phyloP scores from a whole-genome alignment of 2,888 invertebrate genomes.

The Cephus pygmeus region DNA sequence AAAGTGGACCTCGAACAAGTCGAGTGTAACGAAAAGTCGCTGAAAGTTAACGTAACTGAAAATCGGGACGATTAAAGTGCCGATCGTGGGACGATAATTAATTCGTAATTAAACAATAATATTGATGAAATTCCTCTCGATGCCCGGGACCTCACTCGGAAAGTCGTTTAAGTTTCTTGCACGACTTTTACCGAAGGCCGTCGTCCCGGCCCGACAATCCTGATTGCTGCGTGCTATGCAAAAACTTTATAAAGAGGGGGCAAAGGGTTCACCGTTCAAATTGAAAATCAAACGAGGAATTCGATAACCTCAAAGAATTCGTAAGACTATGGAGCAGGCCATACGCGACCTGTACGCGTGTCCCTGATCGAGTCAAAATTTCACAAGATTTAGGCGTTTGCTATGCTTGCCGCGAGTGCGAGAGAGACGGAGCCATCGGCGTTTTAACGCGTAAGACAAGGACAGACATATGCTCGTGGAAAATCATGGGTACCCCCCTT shows the following conservation, averaged over 20 bases:
- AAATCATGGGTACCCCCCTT: not conserved
- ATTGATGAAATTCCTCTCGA: conserved; percentile 22
- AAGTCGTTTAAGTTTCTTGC: conserved; percentile 21
- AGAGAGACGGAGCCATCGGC: not conserved
- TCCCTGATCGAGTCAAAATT: not conserved
- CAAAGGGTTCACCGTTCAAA: not conserved
- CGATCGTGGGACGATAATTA: conserved; percentile 21
- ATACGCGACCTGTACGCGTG: not conserved
- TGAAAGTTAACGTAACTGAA: not conserved
- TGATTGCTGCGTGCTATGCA: not conserved
- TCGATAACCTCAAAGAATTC: not conserved
- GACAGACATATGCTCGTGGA: not conserved
- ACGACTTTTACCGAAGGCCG: not conserved
- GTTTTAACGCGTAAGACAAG: not conserved
- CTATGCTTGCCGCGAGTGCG: not conserved
- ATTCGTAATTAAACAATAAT: conserved; percentile 23
- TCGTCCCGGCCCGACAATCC: not conserved
- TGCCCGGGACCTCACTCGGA: conserved; percentile 9
- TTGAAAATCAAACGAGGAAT: not conserved
- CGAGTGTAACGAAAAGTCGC: not conserved
- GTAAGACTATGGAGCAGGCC: not conserved
- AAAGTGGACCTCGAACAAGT: not conserved
- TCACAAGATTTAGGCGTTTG: not conserved
- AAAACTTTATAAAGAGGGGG: not conserved
- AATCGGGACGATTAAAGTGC: conserved; percentile 17